A percentile compares a stretch with the other conserved stretches of the same genome.
These are phyloP conservation scores for Leucophenga montana DNA, from an alignment of 2,888 invertebrate genomes.

Conservation along the genomic window DNA sequence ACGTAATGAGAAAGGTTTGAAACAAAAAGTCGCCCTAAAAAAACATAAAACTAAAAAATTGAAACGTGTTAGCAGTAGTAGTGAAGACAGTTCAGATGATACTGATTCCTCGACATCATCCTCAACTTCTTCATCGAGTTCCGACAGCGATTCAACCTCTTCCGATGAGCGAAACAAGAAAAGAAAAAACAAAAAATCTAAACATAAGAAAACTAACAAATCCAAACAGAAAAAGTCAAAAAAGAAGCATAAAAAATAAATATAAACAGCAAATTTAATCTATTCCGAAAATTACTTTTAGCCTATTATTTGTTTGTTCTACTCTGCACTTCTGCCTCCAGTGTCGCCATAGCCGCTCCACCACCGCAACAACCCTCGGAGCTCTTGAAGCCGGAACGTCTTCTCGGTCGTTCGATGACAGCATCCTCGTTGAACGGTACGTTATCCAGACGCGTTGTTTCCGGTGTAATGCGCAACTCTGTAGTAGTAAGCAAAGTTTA, in stretches of 20 bases:
- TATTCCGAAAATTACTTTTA: not conserved
- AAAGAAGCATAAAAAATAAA: slow-evolving; percentile 48
- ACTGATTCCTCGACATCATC: slow-evolving; percentile 4
- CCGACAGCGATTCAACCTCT: slow-evolving; percentile 41
- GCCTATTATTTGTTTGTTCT: slow-evolving; percentile 47
- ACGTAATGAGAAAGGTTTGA: slow-evolving; percentile 29
- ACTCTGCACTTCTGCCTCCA: slow-evolving; percentile 44
- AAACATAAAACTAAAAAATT: slow-evolving; percentile 47
- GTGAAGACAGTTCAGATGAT: slow-evolving; percentile 38
- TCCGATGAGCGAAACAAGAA: slow-evolving; percentile 56
- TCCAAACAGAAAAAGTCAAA: slow-evolving; percentile 52
- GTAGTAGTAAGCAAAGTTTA: slow-evolving; percentile 15
- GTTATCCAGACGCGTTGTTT: slow-evolving; percentile 75
- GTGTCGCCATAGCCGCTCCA: slow-evolving; percentile 53
- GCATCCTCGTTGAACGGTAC: slow-evolving; percentile 77
- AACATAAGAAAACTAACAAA: slow-evolving; percentile 51
- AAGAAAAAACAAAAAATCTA: slow-evolving; percentile 53
- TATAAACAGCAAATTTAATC: slow-evolving; percentile 48
- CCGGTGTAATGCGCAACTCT: slow-evolving; percentile 68
- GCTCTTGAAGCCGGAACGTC: slow-evolving; percentile 39
- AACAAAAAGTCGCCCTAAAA: slow-evolving; percentile 23
- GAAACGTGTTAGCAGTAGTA: slow-evolving; percentile 38
- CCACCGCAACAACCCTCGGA: slow-evolving; percentile 53
- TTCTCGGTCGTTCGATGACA: slow-evolving; percentile 68
- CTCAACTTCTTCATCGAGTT: slow-evolving; percentile 21